Evolutionary conservation across 2,113 vertebrate genomes (phyloP).

Genomic region (Agapornis roseicollis): DNA sequence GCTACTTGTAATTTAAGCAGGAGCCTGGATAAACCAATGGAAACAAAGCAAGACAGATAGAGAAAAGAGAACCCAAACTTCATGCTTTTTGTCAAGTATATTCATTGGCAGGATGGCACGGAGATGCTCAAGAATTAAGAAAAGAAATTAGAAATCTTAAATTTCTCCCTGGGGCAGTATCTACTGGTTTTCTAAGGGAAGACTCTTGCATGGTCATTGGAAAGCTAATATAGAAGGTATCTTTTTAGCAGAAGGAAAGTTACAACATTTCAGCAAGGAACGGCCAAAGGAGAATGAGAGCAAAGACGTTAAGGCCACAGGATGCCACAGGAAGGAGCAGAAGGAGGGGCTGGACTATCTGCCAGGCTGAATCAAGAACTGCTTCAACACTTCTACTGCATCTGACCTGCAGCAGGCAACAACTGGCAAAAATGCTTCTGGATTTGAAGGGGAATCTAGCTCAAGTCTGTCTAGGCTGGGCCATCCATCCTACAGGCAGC

Average conservation of each 20-base stretch:
- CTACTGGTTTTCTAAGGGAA: neutral
- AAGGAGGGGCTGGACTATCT: neutral
- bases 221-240: neutral
- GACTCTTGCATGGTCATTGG: fast-evolving
- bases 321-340: neutral
- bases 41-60: neutral
- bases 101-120: neutral
- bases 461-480: neutral
- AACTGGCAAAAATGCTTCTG: constrained; percentile 12
- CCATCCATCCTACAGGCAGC: constrained; percentile 55
- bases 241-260: neutral
- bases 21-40: neutral
- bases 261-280: neutral
- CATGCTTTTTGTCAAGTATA: neutral
- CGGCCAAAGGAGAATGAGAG: neutral
- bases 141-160: neutral
- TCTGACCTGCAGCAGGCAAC: constrained; percentile 18
- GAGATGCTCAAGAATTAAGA: neutral
- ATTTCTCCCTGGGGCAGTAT: neutral
- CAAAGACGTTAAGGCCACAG: neutral
- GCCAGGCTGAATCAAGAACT: constrained; percentile 6
- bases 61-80: neutral
- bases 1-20: neutral
- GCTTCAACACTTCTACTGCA: neutral
- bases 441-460: neutral